Percentiles rank a stretch among this genome's conserved stretches.
Evolutionary conservation across 2,113 vertebrate species (phyloP).

Genomic region (Clarias magur): DNA sequence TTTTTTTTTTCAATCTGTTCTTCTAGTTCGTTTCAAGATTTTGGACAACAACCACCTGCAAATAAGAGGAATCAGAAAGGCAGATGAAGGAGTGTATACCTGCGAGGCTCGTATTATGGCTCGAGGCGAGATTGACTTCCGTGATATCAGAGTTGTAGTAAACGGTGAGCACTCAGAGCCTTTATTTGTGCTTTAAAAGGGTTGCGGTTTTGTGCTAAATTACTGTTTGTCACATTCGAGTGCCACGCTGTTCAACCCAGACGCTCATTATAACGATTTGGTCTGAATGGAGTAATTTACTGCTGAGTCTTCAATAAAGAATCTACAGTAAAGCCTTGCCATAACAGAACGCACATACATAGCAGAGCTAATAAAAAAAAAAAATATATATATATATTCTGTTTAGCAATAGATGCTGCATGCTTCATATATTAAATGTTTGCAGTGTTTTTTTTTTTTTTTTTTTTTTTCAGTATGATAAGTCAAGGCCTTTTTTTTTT

Average conservation of each 20-base stretch:
- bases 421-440: conserved; percentile 7
- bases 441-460: not conserved
- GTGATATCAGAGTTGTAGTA: conserved; percentile 91
- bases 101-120: conserved; percentile 93
- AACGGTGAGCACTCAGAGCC: conserved; percentile 81
- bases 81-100: conserved; percentile 89
- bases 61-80: conserved; percentile 94
- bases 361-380: not conserved
- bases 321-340: not conserved
- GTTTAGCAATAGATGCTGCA: not conserved
- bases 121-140: conserved; percentile 94
- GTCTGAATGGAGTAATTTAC: conserved; percentile 22
- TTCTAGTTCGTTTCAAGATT: conserved; percentile 86
- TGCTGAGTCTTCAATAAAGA: not conserved
- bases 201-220: not conserved
- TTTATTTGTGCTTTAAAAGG: conserved; percentile 1
- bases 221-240: conserved; percentile 13
- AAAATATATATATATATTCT: too few relatives aligned
- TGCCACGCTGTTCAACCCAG: conserved; percentile 4
- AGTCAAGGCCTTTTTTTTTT: too few relatives aligned
- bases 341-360: not conserved
- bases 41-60: conserved; percentile 95
- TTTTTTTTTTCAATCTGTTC: not conserved
- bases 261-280: conserved; percentile 18
- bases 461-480: not conserved